Conservation (phyloP, 2,797 vertebrate species). For the Typhlichthys eigenmanni region DNA sequence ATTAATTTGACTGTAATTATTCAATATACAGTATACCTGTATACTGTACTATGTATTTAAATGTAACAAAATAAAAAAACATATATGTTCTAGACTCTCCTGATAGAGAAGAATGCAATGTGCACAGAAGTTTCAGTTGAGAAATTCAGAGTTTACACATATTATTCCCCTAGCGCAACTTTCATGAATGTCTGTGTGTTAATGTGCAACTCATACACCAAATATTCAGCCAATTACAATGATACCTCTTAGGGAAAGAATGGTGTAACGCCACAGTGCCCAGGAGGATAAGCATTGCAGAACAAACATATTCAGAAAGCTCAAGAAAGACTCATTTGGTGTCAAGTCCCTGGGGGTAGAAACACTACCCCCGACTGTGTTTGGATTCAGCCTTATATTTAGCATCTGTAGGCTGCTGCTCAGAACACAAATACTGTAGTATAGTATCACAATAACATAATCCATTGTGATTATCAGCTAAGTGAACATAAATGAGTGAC, state of each 20-base stretch:
- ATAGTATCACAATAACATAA: slow-evolving; percentile 39
- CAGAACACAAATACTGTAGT: slow-evolving; percentile 36
- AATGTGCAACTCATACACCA: slow-evolving; percentile 75
- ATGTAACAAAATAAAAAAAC: slow-evolving; percentile 23
- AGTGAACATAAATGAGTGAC: slow-evolving; percentile 67
- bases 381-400: slow-evolving; percentile 40
- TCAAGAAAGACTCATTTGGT: slow-evolving; percentile 65
- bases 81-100: too few relatives aligned
- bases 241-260: slow-evolving; percentile 61
- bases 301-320: slow-evolving; percentile 69
- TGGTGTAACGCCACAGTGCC: slow-evolving; percentile 47
- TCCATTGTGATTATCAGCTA: slow-evolving; percentile 35
- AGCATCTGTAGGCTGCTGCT: slow-evolving; percentile 25
- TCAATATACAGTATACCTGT: too few relatives aligned
- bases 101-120: too few relatives aligned
- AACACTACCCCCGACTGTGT: slow-evolving; percentile 43
- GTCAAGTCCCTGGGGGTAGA: slow-evolving; percentile 53
- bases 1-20: too few relatives aligned
- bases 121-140: slow-evolving; percentile 61
- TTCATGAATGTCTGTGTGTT: slow-evolving; percentile 59
- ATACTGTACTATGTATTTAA: too few relatives aligned
- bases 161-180: slow-evolving; percentile 45
- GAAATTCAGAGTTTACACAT: slow-evolving; percentile 65
- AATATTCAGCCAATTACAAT: slow-evolving; percentile 74
- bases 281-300: slow-evolving; percentile 59